phyloP scores from a whole-genome alignment of 2,797 vertebrate genomes.

The Cirrhinus mrigala region DNA sequence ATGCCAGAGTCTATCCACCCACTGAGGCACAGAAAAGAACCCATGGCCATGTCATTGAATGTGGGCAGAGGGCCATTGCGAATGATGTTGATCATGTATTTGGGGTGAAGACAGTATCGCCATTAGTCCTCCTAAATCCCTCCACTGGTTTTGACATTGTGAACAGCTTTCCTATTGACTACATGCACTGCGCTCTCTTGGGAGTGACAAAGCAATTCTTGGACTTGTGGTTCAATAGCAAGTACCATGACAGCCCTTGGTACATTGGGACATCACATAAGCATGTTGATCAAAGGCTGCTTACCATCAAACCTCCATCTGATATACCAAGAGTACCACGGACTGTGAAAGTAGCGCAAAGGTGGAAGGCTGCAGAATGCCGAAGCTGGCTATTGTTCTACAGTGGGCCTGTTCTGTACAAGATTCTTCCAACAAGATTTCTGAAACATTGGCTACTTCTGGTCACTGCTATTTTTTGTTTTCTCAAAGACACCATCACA shows the following conservation, averaged over 20 bases:
- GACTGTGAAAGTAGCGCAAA: conserved; percentile 2
- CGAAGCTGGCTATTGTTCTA: not conserved
- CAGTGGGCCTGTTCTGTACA: not conserved
- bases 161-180: not conserved
- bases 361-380: conserved; percentile 3
- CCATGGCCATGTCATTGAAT: conserved; percentile 4
- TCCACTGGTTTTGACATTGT: conserved; percentile 13
- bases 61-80: not conserved
- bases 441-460: conserved; percentile 1
- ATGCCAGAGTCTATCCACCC: conserved; percentile 3
- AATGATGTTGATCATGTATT: not conserved
- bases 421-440: conserved; percentile 10
- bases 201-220: conserved; percentile 13
- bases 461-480: not conserved
- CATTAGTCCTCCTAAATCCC: conserved; percentile 8
- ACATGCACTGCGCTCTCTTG: conserved; percentile 20
- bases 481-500: conserved; percentile 8
- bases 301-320: conserved; percentile 6
- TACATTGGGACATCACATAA: not conserved
- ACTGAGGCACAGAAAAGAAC: conserved; percentile 17
- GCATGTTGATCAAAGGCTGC: not conserved
- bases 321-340: not conserved
- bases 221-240: not conserved
- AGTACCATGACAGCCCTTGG: not conserved
- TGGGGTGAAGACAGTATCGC: conserved; percentile 7